These are phyloP conservation scores for Thinocorus orbignyianus DNA, from an alignment of 2,113 vertebrate species.

Conservation along the genomic window DNA sequence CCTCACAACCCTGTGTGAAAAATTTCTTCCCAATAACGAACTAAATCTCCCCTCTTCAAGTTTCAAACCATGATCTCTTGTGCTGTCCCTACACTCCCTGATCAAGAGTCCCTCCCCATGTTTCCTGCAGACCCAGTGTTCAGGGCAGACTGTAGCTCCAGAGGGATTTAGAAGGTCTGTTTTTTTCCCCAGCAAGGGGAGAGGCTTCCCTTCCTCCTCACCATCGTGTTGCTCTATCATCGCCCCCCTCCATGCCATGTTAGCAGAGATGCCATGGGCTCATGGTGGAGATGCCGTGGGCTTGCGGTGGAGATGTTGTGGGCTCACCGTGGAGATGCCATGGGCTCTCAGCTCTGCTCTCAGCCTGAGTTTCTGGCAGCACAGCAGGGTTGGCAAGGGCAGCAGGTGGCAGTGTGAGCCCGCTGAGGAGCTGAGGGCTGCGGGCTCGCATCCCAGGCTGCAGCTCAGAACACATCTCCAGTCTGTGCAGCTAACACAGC, in stretches of 20 bases:
- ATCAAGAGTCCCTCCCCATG: background rate
- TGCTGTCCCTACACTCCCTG: background rate
- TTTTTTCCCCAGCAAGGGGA: background rate
- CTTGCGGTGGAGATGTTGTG: accelerated
- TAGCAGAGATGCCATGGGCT: too few relatives aligned
- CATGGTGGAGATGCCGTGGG: accelerated
- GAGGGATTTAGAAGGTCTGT: too few relatives aligned
- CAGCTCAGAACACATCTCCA: accelerated
- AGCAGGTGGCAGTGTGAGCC: constrained; percentile 38
- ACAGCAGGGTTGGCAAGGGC: background rate
- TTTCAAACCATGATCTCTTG: background rate
- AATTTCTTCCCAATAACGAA: too few relatives aligned
- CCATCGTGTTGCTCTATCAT: accelerated
- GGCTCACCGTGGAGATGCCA: accelerated
- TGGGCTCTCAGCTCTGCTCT: accelerated
- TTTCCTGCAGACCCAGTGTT: background rate
- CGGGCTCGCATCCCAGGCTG: background rate
- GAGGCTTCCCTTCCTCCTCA: background rate
- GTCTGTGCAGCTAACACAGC: accelerated
- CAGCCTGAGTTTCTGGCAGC: accelerated
- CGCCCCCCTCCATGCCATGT: accelerated
- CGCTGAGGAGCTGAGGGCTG: background rate
- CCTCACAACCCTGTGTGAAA: background rate
- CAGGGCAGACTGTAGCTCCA: background rate
- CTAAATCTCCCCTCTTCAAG: background rate